Base-by-base conservation (phyloP, 1,140 invertebrate genomes). In the Aphaenogaster floridana region DNA sequence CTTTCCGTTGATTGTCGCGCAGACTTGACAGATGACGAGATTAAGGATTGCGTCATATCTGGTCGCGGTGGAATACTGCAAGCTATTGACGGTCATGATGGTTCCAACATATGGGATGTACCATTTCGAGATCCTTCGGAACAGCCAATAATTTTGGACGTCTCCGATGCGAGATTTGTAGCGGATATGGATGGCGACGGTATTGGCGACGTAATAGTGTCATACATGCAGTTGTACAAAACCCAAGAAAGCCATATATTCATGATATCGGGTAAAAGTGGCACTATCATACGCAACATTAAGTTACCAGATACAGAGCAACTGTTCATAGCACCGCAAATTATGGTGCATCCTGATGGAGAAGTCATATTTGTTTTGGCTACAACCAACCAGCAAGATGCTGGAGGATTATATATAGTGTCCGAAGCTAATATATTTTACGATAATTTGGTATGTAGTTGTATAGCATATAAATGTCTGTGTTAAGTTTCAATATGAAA, bases 51-150 rank as follows among this genome's bases (percentile, higher is more conserved):
- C 93, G 93, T 98, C 34, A 96, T 96, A 61, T 97, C 97, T 13
- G 98, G 98, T 34, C 95, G 97, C 86, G 96, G 97, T 87, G 97
- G 97, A 84, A 97, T 98, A 95, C 96, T 98, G 17, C 96, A 96
- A 84, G 96, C 97, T 8, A 95, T 98, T 1, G 96, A 97, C 95
- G 97, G 97, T 9, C 96, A 95, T 81, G 96, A 97, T 92, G 98
- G 98, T 11, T 93, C 94, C 7, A 92, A 95, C 13, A 95, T 98
- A 63, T 98, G 98, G 98, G 96, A 96, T 80, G 96, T 97, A 87
- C 94, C 92, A 88, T 77, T 90, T 59, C 92, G 93, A 69, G 94
- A 94, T 17, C 52, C 13, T 17, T 54, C 94, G 83, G 71, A 94
- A 88, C 74, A 96, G 92, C 90, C 94, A 93, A 93, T 94, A 91